Evolutionary conservation across 2,888 invertebrate genomes (phyloP), one percentile per base, ranked within the genome.

Genomic region (Eupeodes latifasciatus): DNA sequence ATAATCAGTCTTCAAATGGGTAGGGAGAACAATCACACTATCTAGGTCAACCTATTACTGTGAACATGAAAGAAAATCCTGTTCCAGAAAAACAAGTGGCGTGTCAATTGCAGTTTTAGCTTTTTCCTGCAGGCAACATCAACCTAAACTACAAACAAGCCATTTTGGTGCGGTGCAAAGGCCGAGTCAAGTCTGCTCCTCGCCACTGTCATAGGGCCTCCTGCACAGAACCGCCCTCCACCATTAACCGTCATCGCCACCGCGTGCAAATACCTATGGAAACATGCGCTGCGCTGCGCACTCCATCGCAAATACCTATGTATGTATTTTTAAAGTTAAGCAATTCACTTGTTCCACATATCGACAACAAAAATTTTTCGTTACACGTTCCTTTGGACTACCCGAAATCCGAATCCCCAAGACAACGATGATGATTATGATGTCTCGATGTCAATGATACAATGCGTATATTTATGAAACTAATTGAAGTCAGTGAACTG

Each of bases 401-500:
- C 27, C 27, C 12, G 47, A 47, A 27, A 7, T 34, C 14, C 47
- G 47, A 64, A 19, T 3, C 9, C 11, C 14, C 19, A 19, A 64
- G 27, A 6, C 9, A 0, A 47, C 64, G 12, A 62, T 9, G 40
- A 44, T 19, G 44, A 36, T 66, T 55, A 76, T 40, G 47, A 75
- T n/a, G 36, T n/a, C n/a, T 40, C 27, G 53, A 71, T 76, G 85
- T 85, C 66, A 72, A 82, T 85, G 87, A 84, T 87, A 84, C 62
- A 84, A 84, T 87, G 80, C 84, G 80, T 80, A 87, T 87, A 84
- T 87, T 87, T 87, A 59, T 80, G 81, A 66, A 83, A 66, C 76
- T 77, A 55, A 78, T 80, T 44, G 55, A 84, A 87, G 87, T 87
- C 87, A 87, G 71, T 87, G 84, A 87, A 87, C 84, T 84, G 87